A percentile compares a stretch with the other conserved stretches of the same genome.
These are phyloP conservation scores for Latrodectus geometricus DNA, from an alignment of 1,140 invertebrate species.

Conservation along the genomic window DNA sequence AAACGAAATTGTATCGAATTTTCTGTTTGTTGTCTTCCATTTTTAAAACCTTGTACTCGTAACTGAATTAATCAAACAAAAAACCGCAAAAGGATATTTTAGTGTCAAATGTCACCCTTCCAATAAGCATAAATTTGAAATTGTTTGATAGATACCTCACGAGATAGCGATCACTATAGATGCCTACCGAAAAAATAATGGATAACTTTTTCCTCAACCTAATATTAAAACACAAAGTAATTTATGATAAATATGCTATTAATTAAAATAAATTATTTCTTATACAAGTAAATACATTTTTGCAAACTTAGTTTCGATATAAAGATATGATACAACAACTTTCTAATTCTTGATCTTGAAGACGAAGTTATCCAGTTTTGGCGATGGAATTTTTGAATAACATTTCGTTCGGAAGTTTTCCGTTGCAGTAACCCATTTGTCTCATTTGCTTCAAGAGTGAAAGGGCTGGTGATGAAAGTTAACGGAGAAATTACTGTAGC, in stretches of 20 bases:
- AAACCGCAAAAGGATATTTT: no score
- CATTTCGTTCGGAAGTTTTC: neutral
- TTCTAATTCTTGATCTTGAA: neutral
- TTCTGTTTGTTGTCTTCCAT: no score
- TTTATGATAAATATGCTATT: neutral
- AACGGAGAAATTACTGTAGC: conserved; percentile 54
- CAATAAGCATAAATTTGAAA: no score
- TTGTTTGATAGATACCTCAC: no score
- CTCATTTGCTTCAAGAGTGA: conserved; percentile 40
- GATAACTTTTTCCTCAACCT: no score
- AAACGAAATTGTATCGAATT: no score
- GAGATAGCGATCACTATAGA: no score
- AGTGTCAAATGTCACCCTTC: no score
- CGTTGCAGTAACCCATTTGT: conserved; percentile 32
- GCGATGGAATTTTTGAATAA: neutral
- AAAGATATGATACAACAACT: neutral
- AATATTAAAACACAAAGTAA: neutral
- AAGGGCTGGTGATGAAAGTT: conserved; percentile 48
- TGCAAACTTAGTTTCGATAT: neutral
- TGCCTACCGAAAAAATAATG: no score
- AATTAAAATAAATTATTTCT: neutral
- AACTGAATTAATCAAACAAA: no score
- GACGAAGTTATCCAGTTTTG: neutral
- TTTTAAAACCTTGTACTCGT: no score
- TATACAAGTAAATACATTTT: neutral